A percentile compares a stretch with the other conserved stretches of the same genome.
Conservation (phyloP, 2,113 vertebrate species). For the Lagopus muta region DNA sequence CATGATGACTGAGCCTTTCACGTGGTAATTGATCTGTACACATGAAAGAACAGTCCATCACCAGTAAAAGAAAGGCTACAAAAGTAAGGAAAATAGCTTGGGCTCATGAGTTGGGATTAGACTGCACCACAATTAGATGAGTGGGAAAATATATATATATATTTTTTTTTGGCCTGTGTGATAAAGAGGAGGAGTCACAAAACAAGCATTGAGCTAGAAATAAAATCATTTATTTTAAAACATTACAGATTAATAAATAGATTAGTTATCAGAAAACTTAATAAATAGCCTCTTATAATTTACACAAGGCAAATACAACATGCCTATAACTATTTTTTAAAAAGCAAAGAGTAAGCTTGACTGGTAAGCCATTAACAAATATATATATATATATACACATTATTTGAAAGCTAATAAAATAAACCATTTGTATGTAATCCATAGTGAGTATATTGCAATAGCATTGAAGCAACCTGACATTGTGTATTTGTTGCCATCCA, state of each 20-base stretch:
- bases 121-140: not conserved
- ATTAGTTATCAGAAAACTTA: constrained; percentile 81
- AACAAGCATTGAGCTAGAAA: constrained; percentile 76
- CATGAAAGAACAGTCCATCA: not conserved
- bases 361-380: constrained; percentile 73
- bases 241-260: constrained; percentile 81
- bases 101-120: not conserved
- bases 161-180: not conserved
- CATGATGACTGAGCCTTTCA: rapidly evolving
- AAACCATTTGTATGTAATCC: constrained; percentile 64
- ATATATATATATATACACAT: constrained; percentile 58
- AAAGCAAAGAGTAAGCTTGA: constrained; percentile 77
- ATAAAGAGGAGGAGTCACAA: not conserved
- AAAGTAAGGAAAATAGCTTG: not conserved
- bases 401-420: constrained; percentile 72
- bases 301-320: constrained; percentile 82
- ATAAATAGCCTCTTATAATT: constrained; percentile 82
- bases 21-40: not conserved
- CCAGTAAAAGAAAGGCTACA: not conserved
- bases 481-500: constrained; percentile 43
- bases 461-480: constrained; percentile 56
- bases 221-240: constrained; percentile 83
- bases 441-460: constrained; percentile 69
- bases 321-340: constrained; percentile 77
- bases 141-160: not conserved